Evolutionary conservation across 1,140 invertebrate species (phyloP).

Genomic region (Plodia interpunctella): DNA sequence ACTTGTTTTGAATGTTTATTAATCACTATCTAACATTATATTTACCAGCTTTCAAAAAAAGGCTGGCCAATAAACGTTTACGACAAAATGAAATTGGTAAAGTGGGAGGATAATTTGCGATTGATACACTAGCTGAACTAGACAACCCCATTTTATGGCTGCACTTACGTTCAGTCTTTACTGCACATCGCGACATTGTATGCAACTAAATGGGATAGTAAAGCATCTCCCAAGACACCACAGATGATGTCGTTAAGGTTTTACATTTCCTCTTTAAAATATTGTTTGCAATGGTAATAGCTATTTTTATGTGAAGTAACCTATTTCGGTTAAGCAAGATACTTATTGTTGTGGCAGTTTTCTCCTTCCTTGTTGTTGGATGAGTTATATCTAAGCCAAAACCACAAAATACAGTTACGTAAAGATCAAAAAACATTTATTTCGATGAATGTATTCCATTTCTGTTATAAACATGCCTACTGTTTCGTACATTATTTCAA

Average conservation of each 20-base stretch:
- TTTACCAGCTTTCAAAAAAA: neutral
- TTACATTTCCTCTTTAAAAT: slow-evolving; percentile 13
- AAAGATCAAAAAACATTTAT: no score
- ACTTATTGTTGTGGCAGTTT: neutral
- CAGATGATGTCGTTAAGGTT: slow-evolving; percentile 12
- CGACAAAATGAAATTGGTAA: slow-evolving; percentile 19
- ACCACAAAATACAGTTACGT: no score
- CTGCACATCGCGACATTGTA: slow-evolving; percentile 17
- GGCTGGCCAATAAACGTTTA: no score
- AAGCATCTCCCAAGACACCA: neutral
- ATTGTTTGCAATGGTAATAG: slow-evolving; percentile 7
- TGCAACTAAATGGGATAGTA: slow-evolving; percentile 13
- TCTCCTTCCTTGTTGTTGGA: no score
- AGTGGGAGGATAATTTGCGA: slow-evolving; percentile 22
- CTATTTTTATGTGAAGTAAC: neutral
- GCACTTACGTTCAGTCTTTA: slow-evolving; percentile 24
- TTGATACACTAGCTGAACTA: slow-evolving; percentile 25
- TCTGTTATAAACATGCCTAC: no score
- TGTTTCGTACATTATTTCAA: neutral
- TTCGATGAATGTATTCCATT: no score
- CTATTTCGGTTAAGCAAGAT: neutral
- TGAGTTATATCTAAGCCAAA: no score
- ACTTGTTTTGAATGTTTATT: no score
- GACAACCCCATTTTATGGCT: slow-evolving; percentile 18
- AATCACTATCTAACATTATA: neutral